These are phyloP conservation scores for Deroplatys truncata DNA, from an alignment of 2,888 invertebrate species.

Conservation along the genomic window DNA sequence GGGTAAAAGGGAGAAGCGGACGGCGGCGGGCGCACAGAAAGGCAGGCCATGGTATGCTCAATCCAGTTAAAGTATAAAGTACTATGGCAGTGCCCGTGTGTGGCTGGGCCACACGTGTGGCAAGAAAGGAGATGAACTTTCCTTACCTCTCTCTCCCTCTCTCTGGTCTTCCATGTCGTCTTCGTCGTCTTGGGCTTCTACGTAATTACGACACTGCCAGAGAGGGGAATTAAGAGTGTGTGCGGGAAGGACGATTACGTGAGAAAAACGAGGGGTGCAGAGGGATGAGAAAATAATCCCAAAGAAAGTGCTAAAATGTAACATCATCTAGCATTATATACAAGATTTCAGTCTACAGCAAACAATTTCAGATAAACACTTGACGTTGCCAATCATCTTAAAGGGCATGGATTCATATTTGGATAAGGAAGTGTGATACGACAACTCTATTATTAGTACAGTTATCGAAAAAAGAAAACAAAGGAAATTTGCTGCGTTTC, in stretches of 20 bases:
- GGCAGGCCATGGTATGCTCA: conserved; percentile 28
- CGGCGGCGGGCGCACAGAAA: not conserved
- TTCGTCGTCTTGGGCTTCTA: not conserved
- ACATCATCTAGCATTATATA: not conserved
- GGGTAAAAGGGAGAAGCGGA: conserved; percentile 31
- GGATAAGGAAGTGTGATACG: no score
- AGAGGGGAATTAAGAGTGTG: not conserved
- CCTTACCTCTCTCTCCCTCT: not conserved
- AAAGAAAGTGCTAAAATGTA: not conserved
- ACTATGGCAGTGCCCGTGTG: conserved; percentile 7
- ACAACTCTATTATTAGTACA: no score
- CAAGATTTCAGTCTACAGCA: not conserved
- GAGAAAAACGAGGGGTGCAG: not conserved
- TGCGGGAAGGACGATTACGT: conserved; percentile 4
- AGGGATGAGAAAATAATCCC: not conserved
- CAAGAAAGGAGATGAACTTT: not conserved
- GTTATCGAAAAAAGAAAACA: no score
- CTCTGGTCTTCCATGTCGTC: not conserved
- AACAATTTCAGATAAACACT: not conserved
- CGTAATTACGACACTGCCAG: not conserved
- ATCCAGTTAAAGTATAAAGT: conserved; percentile 31
- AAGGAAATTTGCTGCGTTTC: no score
- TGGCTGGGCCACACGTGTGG: conserved; percentile 4
- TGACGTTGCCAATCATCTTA: not conserved
- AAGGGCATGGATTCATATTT: not conserved